phyloP scores from a whole-genome alignment of 2,888 invertebrate species.

The Glaucopsyche alexis region DNA sequence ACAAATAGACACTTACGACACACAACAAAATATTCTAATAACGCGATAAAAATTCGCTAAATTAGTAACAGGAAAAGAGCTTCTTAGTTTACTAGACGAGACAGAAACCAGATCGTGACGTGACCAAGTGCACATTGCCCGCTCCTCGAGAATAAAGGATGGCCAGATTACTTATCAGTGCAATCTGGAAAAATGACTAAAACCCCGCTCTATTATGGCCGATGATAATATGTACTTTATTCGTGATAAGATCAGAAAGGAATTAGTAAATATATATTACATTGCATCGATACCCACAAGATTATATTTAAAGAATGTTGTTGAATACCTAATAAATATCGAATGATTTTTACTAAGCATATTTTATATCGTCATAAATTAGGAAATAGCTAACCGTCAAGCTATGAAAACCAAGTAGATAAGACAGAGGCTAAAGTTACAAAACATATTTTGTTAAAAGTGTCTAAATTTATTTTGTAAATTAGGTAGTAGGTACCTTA shows the following conservation, averaged over 20 bases:
- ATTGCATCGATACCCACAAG: neutral
- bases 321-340: neutral
- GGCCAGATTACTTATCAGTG: slow-evolving; percentile 27
- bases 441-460: no score
- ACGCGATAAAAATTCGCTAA: neutral
- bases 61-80: slow-evolving; percentile 10
- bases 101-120: slow-evolving; percentile 28
- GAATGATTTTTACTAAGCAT: no score
- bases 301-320: neutral
- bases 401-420: no score
- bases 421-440: no score
- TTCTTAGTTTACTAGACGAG: neutral
- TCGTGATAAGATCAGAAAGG: neutral
- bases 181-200: slow-evolving; percentile 27
- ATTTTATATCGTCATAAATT: no score
- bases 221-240: slow-evolving; percentile 3
- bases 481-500: no score
- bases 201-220: slow-evolving; percentile 14
- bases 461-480: no score
- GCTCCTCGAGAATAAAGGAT: slow-evolving; percentile 19
- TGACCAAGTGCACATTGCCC: slow-evolving; percentile 21
- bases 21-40: neutral
- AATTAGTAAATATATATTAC: neutral
- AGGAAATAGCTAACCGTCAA: no score
- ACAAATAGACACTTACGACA: neutral